These are phyloP conservation scores for Scaptomyza cyrtandrae DNA, from an alignment of 2,888 invertebrate species.

Conservation along the genomic window DNA sequence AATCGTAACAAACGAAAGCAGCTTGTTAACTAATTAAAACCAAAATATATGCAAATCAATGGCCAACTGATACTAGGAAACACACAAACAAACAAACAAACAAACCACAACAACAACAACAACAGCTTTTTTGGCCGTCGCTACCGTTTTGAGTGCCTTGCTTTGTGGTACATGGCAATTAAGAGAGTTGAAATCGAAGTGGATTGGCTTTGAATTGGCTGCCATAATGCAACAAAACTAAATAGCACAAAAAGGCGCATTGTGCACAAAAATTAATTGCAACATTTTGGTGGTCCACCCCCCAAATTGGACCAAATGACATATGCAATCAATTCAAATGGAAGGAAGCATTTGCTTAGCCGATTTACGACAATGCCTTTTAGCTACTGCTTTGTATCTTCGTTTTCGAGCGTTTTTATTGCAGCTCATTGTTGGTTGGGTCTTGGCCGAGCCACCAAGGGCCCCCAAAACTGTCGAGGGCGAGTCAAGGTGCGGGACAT, in stretches of 20 bases:
- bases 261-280: conserved; percentile 81
- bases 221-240: conserved; percentile 66
- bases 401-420: conserved; percentile 72
- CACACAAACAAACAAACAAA: conserved; percentile 15
- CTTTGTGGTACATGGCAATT: conserved; percentile 36
- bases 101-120: neutral
- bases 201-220: conserved; percentile 10
- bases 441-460: conserved; percentile 19
- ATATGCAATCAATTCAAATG: conserved; percentile 76
- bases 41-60: conserved; percentile 84
- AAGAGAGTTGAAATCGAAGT: conserved; percentile 19
- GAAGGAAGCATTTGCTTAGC: conserved; percentile 61
- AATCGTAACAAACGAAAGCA: conserved; percentile 81
- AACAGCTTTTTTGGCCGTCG: conserved; percentile 12
- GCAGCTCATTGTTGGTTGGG: conserved; percentile 70
- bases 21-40: conserved; percentile 84
- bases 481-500: conserved; percentile 81
- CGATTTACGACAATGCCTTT: conserved; percentile 72
- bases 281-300: conserved; percentile 81
- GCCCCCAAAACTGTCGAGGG: conserved; percentile 25
- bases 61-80: conserved; percentile 47
- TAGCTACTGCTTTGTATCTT: conserved; percentile 10
- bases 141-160: conserved; percentile 39
- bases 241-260: conserved; percentile 73
- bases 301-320: conserved; percentile 24